Base-by-base conservation (phyloP, 2,113 vertebrate genomes). In the Phyllostomus hastatus region DNA sequence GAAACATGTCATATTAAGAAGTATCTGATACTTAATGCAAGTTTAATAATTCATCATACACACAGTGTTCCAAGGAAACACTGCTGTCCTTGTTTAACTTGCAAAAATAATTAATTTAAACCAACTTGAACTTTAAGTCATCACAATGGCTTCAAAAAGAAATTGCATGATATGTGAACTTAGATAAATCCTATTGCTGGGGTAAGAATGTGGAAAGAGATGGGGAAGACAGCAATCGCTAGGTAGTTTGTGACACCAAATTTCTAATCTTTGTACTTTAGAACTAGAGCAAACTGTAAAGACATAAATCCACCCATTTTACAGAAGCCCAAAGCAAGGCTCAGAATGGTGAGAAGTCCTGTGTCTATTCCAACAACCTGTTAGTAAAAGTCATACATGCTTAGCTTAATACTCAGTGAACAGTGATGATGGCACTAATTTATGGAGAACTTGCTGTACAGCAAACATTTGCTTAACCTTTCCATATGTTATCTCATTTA, bases 1-100 rank as follows among this genome's bases (percentile, higher is more conserved):
- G 94, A 93, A 83, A 38, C 41, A 88, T 33, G 33, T 78, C 86
- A 8, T 5, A 64, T 94, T 91, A 96, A 85, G 33, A 76, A 28
- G 50, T 46, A 70, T 90, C 52, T 88, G 67, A 76, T 84, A n/a
- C 8, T 95, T 88, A 95, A 82, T 52, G 82, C 95, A 1, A 88
- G 96, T 98, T 94, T 96, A 89, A 78, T 79, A 57, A 90, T 91
- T 76, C 84, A 43, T 88, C 67, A 54, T 0, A 84, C 10, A 66
- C 31, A 66, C 31, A 54, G 38, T 87, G 31, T 96, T 88, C 70
- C 19, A 82, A 85, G 43, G 31, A 95, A 95, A 81, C 75, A 73
- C 41, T 57, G 52, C 88, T 84, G 33, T 57, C 41, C 52, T 84
- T 90, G 93, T 57, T 72, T 96, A 83, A 91, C 15, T 73, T 76